These are phyloP conservation scores for Phyllostomus hastatus DNA, from an alignment of 2,113 vertebrate species.

Conservation along the genomic window DNA sequence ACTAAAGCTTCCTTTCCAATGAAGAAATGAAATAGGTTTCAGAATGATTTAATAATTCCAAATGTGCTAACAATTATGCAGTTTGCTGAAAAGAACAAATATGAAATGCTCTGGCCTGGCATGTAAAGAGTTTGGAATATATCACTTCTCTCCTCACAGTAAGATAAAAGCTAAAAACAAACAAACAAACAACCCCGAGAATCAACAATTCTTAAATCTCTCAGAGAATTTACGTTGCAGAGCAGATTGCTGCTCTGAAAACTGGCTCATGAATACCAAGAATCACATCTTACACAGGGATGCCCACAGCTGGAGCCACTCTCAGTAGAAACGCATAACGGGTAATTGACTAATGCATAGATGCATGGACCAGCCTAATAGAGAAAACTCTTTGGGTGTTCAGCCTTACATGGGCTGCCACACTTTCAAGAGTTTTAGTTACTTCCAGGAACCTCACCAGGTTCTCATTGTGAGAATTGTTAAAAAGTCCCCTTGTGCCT, in stretches of 20 bases:
- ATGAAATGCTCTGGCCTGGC: background rate
- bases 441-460: background rate
- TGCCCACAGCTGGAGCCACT: background rate
- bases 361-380: background rate
- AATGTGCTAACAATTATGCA: background rate
- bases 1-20: background rate
- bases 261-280: background rate
- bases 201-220: background rate
- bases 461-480: background rate
- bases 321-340: background rate
- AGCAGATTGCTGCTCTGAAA: background rate
- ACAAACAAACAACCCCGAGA: background rate
- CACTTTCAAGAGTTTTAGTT: background rate
- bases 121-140: background rate
- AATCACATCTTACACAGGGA: background rate
- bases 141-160: background rate
- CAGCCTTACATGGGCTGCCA: background rate
- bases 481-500: background rate
- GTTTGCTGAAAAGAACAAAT: background rate
- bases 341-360: background rate
- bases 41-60: background rate
- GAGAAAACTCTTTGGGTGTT: background rate
- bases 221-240: background rate
- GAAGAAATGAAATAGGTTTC: background rate
- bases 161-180: background rate